These are phyloP conservation scores for Anagyrus pseudococci DNA, from an alignment of 2,888 invertebrate species.

Conservation along the genomic window DNA sequence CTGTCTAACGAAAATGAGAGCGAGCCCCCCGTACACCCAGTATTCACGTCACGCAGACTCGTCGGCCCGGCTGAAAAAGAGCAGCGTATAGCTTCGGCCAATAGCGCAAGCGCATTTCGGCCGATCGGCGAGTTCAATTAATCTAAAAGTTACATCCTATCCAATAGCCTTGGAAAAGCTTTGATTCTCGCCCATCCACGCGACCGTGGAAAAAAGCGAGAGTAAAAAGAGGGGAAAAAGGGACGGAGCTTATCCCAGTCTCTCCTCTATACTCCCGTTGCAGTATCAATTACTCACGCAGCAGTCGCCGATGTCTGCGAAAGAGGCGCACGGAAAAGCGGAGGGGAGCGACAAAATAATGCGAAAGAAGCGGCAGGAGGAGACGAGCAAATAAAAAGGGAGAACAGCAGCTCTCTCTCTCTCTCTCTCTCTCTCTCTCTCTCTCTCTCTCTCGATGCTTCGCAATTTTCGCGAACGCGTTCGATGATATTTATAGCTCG, in stretches of 20 bases:
- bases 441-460: constrained; percentile 21
- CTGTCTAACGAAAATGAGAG: too few species aligned
- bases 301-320: background rate
- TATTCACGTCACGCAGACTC: too few species aligned
- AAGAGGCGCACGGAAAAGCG: background rate
- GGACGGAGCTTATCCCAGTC: constrained; percentile 24
- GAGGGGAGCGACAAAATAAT: too few species aligned
- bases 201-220: background rate
- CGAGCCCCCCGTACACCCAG: too few species aligned
- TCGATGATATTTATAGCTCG: constrained; percentile 34
- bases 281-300: constrained; percentile 31
- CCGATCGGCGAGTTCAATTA: constrained; percentile 18
- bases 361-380: too few species aligned
- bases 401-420: constrained; percentile 3
- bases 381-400: background rate
- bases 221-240: background rate
- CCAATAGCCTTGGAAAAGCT: too few species aligned
- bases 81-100: too few species aligned
- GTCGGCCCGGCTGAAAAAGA: too few species aligned
- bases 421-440: constrained; percentile 19
- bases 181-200: constrained; percentile 8
- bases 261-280: too few species aligned
- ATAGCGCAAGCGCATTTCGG: too few species aligned
- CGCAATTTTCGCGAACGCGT: constrained; percentile 29
- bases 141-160: constrained; percentile 10